Evolutionary conservation across 2,888 invertebrate species (phyloP), one percentile per base, ranked within the genome.

Genomic region (Criorhina ranunculi): DNA sequence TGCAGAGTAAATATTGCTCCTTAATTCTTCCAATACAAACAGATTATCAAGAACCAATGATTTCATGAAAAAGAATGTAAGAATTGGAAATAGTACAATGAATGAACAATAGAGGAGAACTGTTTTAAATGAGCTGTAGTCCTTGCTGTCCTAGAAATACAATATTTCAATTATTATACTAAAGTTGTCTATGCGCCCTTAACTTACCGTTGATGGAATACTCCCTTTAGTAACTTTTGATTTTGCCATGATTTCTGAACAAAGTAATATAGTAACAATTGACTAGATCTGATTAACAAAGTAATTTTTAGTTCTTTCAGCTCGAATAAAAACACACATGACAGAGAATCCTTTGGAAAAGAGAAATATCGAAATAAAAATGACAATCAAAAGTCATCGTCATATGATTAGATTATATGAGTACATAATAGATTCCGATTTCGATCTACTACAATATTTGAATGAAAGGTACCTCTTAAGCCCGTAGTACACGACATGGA

Each of bases 1-100:
- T 24, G 97, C 97, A 3, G 97, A 94, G 90, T 95, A 96, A 35
- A 97, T 95, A 91, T 96, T 96, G 88, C 95, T 95, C 17, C 94
- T 93, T 46, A 96, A 91, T 31, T 93, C 91, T 51, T 93, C 92
- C 85, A 94, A 88, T 33, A 90, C 89, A 51, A 94, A 91, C 86
- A 94, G 92, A 92, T 94, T 94, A 93, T 96, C 95, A 90, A 96
- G 95, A 75, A 96, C 88, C 73, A 95, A 91, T 57, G 93, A 90
- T 91, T 96, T 96, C 33, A 94, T 93, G 8, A 92, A 88, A 89
- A 97, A 96, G 90, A 97, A 97, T 17, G 95, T 94, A 29, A 94
- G 87, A 55, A 97, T 94, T 24, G 97, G 97, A 82, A 96, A 93
- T 60, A 95, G 93, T 82, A 97, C 95, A 88, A 97, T 96, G 78